A percentile compares a stretch with the other conserved stretches of the same genome.
Evolutionary conservation across 2,113 vertebrate genomes (phyloP).

Genomic region (Ariopsis seemanni): DNA sequence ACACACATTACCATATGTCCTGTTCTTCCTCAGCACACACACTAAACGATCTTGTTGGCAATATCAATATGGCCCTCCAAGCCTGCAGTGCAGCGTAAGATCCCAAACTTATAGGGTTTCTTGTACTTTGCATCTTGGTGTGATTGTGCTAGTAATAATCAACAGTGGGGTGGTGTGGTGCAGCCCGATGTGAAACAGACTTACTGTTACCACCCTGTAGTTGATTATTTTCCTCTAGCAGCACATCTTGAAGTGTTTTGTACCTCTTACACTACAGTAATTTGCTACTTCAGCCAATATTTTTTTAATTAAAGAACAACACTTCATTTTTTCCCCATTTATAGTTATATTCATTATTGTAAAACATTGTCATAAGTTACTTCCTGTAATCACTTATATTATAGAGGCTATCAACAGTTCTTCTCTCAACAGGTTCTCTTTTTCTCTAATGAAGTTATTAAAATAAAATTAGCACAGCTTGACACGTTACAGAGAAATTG

Average conservation of each 20-base stretch:
- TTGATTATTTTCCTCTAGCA: neutral
- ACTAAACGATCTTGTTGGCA: neutral
- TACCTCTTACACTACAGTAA: neutral
- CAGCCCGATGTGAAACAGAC: neutral
- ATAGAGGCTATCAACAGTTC: neutral
- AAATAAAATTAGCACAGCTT: neutral
- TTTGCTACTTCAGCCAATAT: neutral
- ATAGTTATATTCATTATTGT: neutral
- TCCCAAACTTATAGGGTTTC: neutral
- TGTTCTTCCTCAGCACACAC: neutral
- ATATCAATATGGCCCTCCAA: neutral
- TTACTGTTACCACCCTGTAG: neutral
- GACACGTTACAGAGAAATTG: neutral
- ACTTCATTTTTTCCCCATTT: neutral
- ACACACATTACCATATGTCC: conserved; percentile 33
- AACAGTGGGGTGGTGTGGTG: neutral
- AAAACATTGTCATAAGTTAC: neutral
- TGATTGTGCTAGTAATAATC: neutral
- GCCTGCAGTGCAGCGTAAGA: neutral
- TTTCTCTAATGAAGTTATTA: neutral
- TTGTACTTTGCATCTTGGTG: neutral
- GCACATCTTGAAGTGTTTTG: neutral
- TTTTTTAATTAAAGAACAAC: neutral
- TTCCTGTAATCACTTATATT: neutral
- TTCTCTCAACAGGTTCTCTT: neutral